Conservation (phyloP, 2,888 invertebrate species). For the Phytoseiulus persimilis region DNA sequence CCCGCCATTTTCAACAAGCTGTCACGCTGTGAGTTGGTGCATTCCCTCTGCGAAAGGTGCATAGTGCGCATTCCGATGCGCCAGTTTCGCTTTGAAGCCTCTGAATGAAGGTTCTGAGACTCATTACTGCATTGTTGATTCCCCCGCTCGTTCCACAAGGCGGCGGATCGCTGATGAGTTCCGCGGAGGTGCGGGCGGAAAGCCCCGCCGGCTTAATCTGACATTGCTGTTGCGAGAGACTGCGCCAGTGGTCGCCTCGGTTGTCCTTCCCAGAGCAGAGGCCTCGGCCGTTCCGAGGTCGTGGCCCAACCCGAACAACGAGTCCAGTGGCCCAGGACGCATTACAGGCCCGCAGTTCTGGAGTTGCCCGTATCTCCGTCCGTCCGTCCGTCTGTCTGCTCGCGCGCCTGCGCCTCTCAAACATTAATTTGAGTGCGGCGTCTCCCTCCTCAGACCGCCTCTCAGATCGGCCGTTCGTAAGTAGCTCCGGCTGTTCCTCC, state of each 20-base stretch:
- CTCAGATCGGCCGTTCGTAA: neutral
- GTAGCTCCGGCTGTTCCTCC: neutral
- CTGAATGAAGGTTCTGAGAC: neutral
- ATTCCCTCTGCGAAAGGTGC: neutral
- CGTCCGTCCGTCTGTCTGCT: neutral
- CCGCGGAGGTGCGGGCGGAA: neutral
- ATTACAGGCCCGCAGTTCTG: neutral
- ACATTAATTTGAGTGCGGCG: neutral
- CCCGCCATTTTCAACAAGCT: neutral
- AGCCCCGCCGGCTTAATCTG: neutral
- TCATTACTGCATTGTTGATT: neutral
- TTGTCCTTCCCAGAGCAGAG: neutral
- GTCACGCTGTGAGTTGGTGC: neutral
- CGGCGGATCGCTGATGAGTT: neutral
- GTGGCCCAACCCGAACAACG: neutral
- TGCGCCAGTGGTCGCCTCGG: neutral
- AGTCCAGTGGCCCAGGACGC: neutral
- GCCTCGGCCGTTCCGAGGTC: neutral
- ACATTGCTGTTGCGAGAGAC: too few relatives aligned
- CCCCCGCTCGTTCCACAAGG: neutral
- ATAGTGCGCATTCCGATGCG: neutral
- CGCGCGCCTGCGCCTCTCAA: neutral
- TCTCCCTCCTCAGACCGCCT: neutral
- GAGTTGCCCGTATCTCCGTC: neutral
- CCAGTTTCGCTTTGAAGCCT: neutral